These are phyloP conservation scores for Myiopsitta monachus DNA, from an alignment of 2,113 vertebrate genomes.

Conservation along the genomic window DNA sequence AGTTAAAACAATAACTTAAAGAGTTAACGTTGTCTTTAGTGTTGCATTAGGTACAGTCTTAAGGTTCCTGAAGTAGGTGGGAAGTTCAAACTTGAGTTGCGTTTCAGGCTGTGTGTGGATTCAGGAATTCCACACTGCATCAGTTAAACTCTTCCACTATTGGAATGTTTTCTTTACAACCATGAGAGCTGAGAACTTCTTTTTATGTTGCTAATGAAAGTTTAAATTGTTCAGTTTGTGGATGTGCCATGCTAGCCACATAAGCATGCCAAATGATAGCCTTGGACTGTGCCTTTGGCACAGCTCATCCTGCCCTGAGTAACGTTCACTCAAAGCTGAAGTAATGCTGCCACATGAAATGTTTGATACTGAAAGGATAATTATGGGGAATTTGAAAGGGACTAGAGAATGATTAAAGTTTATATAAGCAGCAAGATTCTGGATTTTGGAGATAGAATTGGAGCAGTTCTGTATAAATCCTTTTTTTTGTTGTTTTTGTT, in stretches of 20 bases:
- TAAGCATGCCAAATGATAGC: not conserved
- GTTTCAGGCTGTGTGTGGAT: not conserved
- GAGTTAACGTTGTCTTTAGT: not conserved
- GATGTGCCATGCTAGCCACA: conserved; percentile 20
- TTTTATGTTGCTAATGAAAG: not conserved
- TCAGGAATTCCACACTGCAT: not conserved
- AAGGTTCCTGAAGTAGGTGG: not conserved
- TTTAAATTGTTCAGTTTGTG: conserved; percentile 21
- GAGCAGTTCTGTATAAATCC: not conserved
- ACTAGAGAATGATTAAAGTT: conserved; percentile 35
- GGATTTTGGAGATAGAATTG: conserved; percentile 12
- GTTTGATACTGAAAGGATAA: not conserved
- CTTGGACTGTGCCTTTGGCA: conserved; percentile 41
- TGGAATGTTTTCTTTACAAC: conserved; percentile 30
- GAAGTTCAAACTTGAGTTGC: not conserved
- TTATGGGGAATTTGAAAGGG: conserved; percentile 21
- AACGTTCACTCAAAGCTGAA: conserved; percentile 17
- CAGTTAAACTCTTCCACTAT: not conserved
- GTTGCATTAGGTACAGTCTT: not conserved
- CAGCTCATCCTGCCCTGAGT: not conserved
- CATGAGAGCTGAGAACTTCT: not conserved
- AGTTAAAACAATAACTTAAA: not conserved
- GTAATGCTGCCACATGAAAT: conserved; percentile 37
- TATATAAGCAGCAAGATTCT: conserved; percentile 16
- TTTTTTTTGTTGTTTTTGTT: conserved; percentile 8